These are phyloP conservation scores for Ectobius pallidus DNA, from an alignment of 2,888 invertebrate species.

Conservation along the genomic window DNA sequence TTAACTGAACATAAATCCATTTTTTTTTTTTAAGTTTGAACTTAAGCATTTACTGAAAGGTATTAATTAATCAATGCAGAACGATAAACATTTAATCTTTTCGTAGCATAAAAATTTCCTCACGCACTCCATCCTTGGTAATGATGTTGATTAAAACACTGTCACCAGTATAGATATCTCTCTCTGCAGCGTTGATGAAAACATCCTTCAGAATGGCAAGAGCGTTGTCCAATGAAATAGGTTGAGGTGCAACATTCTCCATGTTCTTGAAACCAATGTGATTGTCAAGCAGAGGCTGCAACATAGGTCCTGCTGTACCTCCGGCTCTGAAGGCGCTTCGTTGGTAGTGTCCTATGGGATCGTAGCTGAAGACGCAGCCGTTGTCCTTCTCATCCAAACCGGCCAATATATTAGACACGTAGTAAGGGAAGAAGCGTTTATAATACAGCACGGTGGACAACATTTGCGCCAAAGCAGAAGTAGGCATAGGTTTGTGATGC, in stretches of 20 bases:
- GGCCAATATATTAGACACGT: conserved; percentile 92
- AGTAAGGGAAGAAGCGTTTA: conserved; percentile 98
- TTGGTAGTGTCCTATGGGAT: conserved; percentile 96
- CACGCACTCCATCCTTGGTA: conserved; percentile 81
- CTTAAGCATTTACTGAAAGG: no score
- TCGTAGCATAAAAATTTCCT: conserved; percentile 75
- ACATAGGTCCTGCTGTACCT: conserved; percentile 86
- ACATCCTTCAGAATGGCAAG: conserved; percentile 89
- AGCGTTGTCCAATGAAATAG: conserved; percentile 80
- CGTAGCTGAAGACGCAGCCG: conserved; percentile 95
- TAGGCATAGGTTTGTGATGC: conserved; percentile 91
- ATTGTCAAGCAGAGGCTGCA: conserved; percentile 96
- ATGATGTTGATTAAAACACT: conserved; percentile 84
- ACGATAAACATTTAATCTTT: conserved; percentile 82
- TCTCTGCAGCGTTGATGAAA: conserved; percentile 96
- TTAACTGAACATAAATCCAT: no score
- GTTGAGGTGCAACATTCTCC: conserved; percentile 68
- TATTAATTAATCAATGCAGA: no score
- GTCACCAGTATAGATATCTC: conserved; percentile 98
- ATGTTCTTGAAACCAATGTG: conserved; percentile 93
- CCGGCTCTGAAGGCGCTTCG: conserved; percentile 83
- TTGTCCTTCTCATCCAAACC: conserved; percentile 93
- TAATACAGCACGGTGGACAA: conserved; percentile 94
- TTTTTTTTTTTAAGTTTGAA: no score
- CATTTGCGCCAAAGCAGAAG: conserved; percentile 94